Evolutionary conservation across 2,797 vertebrate species (phyloP).

Genomic region (Peromyscus eremicus): DNA sequence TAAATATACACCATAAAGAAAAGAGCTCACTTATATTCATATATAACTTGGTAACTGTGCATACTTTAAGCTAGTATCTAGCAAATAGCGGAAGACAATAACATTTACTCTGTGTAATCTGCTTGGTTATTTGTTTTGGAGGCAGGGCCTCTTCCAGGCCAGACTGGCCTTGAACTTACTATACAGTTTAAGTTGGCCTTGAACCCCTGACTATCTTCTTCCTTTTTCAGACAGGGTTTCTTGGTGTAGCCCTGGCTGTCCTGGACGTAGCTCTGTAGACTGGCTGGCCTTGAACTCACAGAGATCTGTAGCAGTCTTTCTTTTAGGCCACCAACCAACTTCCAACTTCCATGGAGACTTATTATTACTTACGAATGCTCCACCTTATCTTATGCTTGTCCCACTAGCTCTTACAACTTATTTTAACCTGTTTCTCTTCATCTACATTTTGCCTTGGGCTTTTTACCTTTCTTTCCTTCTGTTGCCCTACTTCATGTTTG

Average conservation of each 20-base stretch:
- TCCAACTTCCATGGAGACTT: background rate
- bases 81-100: conserved; percentile 5
- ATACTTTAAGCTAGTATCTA: background rate
- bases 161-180: background rate
- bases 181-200: background rate
- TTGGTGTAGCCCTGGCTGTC: background rate
- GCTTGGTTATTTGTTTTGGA: background rate
- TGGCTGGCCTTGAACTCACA: background rate
- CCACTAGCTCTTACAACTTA: background rate
- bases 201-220: background rate
- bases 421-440: background rate
- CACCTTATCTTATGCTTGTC: background rate
- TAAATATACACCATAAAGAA: background rate
- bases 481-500: background rate
- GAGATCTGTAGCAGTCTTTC: background rate
- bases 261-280: background rate
- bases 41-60: background rate
- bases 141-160: background rate
- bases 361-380: background rate
- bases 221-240: background rate
- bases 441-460: background rate
- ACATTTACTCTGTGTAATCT: background rate
- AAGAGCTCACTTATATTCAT: background rate
- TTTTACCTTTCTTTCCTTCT: background rate
- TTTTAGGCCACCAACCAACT: background rate